Evolutionary conservation across 2,113 vertebrate species (phyloP), one percentile per base, ranked within the genome.

Genomic region (Rhinogobius similis): DNA sequence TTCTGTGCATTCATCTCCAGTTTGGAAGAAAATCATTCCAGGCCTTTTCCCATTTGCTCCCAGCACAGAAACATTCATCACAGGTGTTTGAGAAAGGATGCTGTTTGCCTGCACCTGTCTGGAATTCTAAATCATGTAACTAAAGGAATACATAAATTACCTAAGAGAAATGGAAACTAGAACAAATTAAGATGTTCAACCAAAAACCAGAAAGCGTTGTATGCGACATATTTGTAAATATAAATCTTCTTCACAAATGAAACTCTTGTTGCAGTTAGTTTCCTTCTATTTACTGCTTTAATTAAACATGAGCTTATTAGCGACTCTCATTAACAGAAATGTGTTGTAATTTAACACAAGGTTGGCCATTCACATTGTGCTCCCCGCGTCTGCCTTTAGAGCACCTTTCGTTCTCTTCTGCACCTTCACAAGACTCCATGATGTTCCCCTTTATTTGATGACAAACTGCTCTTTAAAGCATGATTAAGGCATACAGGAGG

Each of bases 21-120:
- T 70, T 29, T 55, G 71, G 52, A 65, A 73, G 77, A 68, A 82
- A 89, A 86, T 86, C 75, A 78, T 78, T 84, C 78, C 66, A 41
- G 81, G 79, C 50, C 73, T 72, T 73, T 82, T 84, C 67, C 62
- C 70, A 78, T 81, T 83, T 75, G 67, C 68, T 58, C 53, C 39
- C 10, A 2, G 3, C 59, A 43, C 73, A 78, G 56, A 69, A 82
- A 78, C 72, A 78, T 78, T 76, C 75, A 84, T 82, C 78, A 81
- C 65, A 55, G 20, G 10, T 18, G 20, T 29, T 18, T 20, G 58
- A 67, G 68, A 43, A 26, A 61, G 44, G 27, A 65, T 52, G 62
- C 39, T 56, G 41, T 79, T 76, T 87, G 83, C 75, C 75, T 86
- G 77, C 70, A 74, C 68, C 75, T 77, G 79, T 41, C 48, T 52